These are phyloP conservation scores for Drosophila lini DNA, from an alignment of 1,140 invertebrate genomes.

Conservation along the genomic window DNA sequence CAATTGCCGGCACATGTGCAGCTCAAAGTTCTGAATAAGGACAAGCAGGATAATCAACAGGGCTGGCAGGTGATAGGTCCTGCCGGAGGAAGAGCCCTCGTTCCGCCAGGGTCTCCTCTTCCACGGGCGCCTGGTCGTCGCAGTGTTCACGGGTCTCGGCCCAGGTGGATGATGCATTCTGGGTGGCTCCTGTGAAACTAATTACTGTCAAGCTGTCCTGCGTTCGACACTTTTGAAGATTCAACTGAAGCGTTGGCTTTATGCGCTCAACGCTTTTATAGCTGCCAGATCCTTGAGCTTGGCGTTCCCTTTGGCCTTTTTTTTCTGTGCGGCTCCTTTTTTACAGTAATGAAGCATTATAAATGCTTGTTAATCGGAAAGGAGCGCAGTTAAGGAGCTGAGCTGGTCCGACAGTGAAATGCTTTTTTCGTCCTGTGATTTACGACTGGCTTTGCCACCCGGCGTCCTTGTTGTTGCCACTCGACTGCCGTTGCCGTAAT, in stretches of 20 bases:
- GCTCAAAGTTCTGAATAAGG: constrained; percentile 69
- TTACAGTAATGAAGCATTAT: constrained; percentile 79
- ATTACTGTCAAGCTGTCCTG: constrained; percentile 46
- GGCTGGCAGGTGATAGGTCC: constrained; percentile 60
- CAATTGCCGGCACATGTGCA: constrained; percentile 74
- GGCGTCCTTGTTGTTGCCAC: constrained; percentile 27
- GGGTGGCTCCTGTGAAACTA: constrained; percentile 25
- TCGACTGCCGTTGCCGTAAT: constrained; percentile 64
- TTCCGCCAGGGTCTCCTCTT: constrained; percentile 18
- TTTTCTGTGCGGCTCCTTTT: constrained; percentile 10
- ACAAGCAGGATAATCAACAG: constrained; percentile 65
- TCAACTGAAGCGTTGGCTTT: constrained; percentile 73
- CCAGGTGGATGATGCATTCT: constrained; percentile 39
- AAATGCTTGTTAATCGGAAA: constrained; percentile 76
- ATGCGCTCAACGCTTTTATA: constrained; percentile 71
- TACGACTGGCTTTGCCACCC: constrained; percentile 42
- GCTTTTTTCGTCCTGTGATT: constrained; percentile 75
- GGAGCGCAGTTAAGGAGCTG: constrained; percentile 10
- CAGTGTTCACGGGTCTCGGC: constrained; percentile 22
- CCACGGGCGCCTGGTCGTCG: constrained; percentile 19
- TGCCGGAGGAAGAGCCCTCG: constrained; percentile 4
- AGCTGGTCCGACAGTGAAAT: constrained; percentile 72
- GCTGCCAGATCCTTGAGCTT: constrained; percentile 26
- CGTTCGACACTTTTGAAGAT: constrained; percentile 68
- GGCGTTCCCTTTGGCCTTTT: constrained; percentile 5